Conservation (phyloP, 1,140 invertebrate species). For the Meloidogyne exigua region DNA sequence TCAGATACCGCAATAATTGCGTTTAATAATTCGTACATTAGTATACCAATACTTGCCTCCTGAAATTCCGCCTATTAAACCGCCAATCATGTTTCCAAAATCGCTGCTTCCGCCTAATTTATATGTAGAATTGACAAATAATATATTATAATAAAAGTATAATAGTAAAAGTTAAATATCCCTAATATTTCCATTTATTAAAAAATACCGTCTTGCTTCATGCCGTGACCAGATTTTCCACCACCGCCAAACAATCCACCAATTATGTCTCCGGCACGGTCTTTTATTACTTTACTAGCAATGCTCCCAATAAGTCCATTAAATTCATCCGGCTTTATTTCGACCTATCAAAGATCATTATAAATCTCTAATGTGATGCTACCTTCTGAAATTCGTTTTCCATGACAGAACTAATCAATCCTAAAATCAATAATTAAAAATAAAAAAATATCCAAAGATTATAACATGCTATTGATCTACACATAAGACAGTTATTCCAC, state of each 20-base stretch:
- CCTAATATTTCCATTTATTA: constrained; percentile 28
- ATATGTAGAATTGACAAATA: constrained; percentile 8
- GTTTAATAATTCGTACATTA: too few species aligned
- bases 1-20: too few species aligned
- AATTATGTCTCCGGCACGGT: constrained; percentile 50
- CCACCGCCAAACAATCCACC: constrained; percentile 46
- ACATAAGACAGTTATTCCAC: too few species aligned
- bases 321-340: constrained; percentile 57
- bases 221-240: constrained; percentile 28
- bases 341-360: constrained; percentile 35
- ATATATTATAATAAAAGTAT: too few species aligned
- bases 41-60: not conserved
- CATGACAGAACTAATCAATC: not conserved
- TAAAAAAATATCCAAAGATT: not conserved
- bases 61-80: constrained; percentile 28
- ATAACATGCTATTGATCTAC: not conserved
- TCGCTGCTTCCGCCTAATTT: constrained; percentile 29
- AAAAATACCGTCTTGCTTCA: constrained; percentile 35
- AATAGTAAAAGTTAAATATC: too few species aligned
- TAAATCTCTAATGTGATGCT: not conserved
- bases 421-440: not conserved
- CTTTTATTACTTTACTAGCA: constrained; percentile 57
- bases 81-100: constrained; percentile 31
- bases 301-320: constrained; percentile 61
- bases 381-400: not conserved